Evolutionary conservation across 2,888 invertebrate genomes (phyloP).

Genomic region (Drosophila crucigera): DNA sequence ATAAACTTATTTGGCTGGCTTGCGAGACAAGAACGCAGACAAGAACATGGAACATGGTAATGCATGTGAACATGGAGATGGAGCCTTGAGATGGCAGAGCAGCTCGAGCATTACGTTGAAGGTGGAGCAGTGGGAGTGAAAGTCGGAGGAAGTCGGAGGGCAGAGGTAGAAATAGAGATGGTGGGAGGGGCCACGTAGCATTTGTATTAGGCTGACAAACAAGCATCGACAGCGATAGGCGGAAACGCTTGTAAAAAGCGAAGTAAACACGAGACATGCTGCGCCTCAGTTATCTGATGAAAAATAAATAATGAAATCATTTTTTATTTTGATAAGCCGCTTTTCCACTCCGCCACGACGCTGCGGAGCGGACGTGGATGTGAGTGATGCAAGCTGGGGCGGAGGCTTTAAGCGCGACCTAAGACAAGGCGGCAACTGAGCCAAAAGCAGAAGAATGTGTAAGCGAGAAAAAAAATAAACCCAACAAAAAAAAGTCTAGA

Average conservation of each 20-base stretch:
- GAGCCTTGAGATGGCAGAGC: slow-evolving; percentile 12
- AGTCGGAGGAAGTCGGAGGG: background rate
- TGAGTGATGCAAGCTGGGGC: background rate
- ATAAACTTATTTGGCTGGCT: slow-evolving; percentile 69
- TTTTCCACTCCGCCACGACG: slow-evolving; percentile 52
- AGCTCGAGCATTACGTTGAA: slow-evolving; percentile 5
- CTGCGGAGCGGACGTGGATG: background rate
- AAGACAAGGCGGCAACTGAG: slow-evolving; percentile 33
- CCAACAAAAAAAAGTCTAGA: background rate
- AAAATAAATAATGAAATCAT: slow-evolving; percentile 81
- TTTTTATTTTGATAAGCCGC: slow-evolving; percentile 81
- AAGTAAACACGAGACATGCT: slow-evolving; percentile 49
- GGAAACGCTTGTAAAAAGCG: slow-evolving; percentile 66
- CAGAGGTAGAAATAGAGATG: background rate
- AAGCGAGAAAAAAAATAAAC: background rate
- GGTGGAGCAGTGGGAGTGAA: background rate
- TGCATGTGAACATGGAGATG: slow-evolving; percentile 14
- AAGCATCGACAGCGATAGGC: slow-evolving; percentile 58
- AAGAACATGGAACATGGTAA: slow-evolving; percentile 17
- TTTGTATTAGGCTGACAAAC: slow-evolving; percentile 48
- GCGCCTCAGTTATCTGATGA: slow-evolving; percentile 71
- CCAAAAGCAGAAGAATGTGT: slow-evolving; percentile 7
- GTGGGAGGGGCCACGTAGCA: background rate
- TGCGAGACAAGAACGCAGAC: background rate
- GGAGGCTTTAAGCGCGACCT: slow-evolving; percentile 13